These are phyloP conservation scores for Gambusia holbrooki DNA, from an alignment of 2,113 vertebrate genomes.

Conservation along the genomic window DNA sequence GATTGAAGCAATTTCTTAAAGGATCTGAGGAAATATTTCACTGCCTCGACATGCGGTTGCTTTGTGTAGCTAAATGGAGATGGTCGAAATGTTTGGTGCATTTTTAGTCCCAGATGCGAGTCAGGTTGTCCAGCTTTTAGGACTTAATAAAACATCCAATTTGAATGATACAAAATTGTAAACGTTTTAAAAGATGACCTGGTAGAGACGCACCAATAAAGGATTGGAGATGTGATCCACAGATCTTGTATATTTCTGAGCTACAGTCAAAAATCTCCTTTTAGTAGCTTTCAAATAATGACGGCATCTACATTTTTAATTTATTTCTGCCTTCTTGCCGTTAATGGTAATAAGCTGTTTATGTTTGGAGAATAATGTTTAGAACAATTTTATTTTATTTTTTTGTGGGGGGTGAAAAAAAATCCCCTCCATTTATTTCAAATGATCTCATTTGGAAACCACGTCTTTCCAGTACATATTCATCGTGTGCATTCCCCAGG, in stretches of 20 bases:
- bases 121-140: too few species aligned
- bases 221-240: background rate
- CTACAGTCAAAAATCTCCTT: background rate
- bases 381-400: background rate
- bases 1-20: background rate
- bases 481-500: background rate
- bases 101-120: too few species aligned
- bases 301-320: background rate
- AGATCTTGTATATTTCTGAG: too few species aligned
- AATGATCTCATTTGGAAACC: background rate
- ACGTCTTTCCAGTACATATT: background rate
- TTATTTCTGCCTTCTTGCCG: background rate
- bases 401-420: background rate
- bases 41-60: background rate
- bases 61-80: too few species aligned
- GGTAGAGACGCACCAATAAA: background rate
- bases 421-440: background rate
- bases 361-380: background rate
- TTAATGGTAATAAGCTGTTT: background rate
- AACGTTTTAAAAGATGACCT: background rate
- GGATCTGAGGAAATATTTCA: background rate
- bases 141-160: too few species aligned
- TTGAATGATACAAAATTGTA: background rate
- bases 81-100: too few species aligned
- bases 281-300: background rate